A percentile compares a stretch with the other conserved stretches of the same genome.
phyloP scores from a whole-genome alignment of 2,113 vertebrate species.

The Tupaia tana region DNA sequence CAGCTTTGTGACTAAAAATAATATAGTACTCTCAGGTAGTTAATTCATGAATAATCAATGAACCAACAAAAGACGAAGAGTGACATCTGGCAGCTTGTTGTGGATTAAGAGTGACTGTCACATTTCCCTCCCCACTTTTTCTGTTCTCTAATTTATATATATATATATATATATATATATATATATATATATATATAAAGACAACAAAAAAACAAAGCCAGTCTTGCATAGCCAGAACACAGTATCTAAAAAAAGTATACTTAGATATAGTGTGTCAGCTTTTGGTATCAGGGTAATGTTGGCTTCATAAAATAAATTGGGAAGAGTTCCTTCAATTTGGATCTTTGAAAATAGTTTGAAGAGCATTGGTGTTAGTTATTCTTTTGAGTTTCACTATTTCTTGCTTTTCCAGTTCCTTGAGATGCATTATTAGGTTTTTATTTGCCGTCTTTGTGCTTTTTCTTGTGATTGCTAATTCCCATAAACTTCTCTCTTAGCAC shows the following conservation, averaged over 20 bases:
- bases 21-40: constrained; percentile 48
- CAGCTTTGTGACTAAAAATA: constrained; percentile 34
- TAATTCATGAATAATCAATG: constrained; percentile 67
- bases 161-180: background rate
- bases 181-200: no score
- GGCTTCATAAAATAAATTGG: no score
- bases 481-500: no score
- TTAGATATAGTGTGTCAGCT: background rate
- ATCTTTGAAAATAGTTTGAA: no score
- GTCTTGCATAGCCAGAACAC: background rate
- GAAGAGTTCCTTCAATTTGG: no score
- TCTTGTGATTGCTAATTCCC: no score
- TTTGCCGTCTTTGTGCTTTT: no score
- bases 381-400: no score
- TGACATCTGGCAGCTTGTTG: constrained; percentile 58
- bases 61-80: constrained; percentile 56
- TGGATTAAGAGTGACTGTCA: constrained; percentile 50
- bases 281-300: no score
- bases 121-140: background rate
- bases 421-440: no score
- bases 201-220: background rate
- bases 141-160: constrained; percentile 26
- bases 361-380: no score
- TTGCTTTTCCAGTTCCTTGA: no score
- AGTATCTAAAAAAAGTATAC: constrained; percentile 28